Base-by-base conservation (phyloP, 2,113 vertebrate species). In the Anser brachyrhynchus region DNA sequence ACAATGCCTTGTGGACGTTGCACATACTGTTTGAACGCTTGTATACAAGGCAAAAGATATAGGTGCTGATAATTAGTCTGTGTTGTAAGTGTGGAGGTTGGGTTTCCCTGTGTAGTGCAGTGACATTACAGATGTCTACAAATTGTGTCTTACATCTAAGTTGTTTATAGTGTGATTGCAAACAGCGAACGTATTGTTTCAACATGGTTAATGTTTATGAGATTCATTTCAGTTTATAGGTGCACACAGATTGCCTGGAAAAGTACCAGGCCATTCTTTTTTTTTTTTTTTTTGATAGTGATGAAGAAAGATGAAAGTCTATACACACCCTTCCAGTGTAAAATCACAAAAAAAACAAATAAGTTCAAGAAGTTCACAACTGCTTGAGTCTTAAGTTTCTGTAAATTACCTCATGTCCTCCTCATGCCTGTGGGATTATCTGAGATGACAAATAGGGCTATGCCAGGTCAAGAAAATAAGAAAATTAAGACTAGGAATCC, bases 161-260 rank as follows among this genome's bases (percentile, higher is more conserved):
- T 87, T 90, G 89, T 83, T 95, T 72, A 83, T 85, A 93, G 96
- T 87, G 46, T 55, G 44, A 57, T 72, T 66, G 62, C 84, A 92
- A 93, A 87, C 54, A 96, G 90, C 3, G 0, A 92, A 67, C 69
- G 69, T 78, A 95, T 94, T 94, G 89, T 95, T 96, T 93, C 95
- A 93, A 91, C 64, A 31, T 64, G 72, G 75, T 87, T 94, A 95
- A 93, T 76, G 84, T 84, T 94, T 90, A 91, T 79, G 95, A 75
- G 77, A 29, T 95, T 51, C 89, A 87, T 93, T 92, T 97, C 93
- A 37, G 85, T 95, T 96, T 93, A 97, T 90, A 92, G 75, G 76
- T 73, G 58, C 58, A 66, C 92, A 95, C 72, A 92, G 88, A 92
- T 81, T 84, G 91, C 84, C 61, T 96, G 78, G 84, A 95, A 96